phyloP scores from a whole-genome alignment of 1,140 invertebrate genomes.

The Leptinotarsa texana region DNA sequence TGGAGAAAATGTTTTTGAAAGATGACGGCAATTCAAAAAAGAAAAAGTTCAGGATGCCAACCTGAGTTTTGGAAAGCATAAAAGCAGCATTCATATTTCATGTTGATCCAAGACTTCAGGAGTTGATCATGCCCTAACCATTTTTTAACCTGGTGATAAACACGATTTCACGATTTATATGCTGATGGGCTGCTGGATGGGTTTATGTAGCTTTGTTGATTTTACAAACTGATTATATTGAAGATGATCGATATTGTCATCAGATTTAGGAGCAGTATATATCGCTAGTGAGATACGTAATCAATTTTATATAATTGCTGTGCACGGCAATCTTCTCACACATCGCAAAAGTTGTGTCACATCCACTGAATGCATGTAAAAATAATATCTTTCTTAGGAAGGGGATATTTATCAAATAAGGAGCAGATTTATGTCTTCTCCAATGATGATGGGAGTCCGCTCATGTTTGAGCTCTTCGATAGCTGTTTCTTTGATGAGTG shows the following conservation, averaged over 20 bases:
- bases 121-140: neutral
- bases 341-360: neutral
- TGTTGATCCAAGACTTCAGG: neutral
- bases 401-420: conserved; percentile 35
- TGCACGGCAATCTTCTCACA: neutral
- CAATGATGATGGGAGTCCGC: conserved; percentile 49
- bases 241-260: conserved; percentile 2
- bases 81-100: too few species aligned
- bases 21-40: too few species aligned
- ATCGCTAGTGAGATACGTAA: neutral
- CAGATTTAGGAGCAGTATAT: conserved; percentile 9
- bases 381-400: neutral
- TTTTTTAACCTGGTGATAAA: conserved; percentile 25
- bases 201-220: neutral
- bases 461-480: conserved; percentile 47
- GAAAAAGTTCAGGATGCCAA: too few species aligned
- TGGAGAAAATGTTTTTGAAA: too few species aligned
- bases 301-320: neutral
- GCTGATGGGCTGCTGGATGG: neutral
- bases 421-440: conserved; percentile 54
- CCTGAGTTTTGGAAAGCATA: too few species aligned
- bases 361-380: too few species aligned
- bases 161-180: neutral
- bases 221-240: neutral
- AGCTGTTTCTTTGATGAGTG: conserved; percentile 41